phyloP scores from a whole-genome alignment of 2,113 vertebrate genomes.

The Notothenia rossii region DNA sequence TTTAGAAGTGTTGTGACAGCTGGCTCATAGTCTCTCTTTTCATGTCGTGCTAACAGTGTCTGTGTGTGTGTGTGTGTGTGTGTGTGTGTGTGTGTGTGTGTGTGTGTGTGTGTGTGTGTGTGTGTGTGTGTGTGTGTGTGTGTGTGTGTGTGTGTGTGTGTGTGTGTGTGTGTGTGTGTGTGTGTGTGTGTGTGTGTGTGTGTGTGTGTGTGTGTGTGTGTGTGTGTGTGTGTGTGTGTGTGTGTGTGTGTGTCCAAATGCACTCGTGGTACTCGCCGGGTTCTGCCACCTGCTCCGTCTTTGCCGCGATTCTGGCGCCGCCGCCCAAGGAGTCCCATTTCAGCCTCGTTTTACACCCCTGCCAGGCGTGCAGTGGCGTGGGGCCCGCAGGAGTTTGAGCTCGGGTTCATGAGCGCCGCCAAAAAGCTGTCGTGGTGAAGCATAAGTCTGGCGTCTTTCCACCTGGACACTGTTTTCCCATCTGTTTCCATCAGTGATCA shows the following conservation, averaged over 20 bases:
- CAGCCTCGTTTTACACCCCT: constrained; percentile 65
- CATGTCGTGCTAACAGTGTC: constrained; percentile 11
- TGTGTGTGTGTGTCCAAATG: constrained; percentile 30
- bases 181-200: too few relatives aligned
- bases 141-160: constrained; percentile 1
- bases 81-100: too few relatives aligned
- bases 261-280: constrained; percentile 38
- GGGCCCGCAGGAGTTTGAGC: constrained; percentile 45
- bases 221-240: constrained; percentile 12
- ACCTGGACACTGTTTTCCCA: constrained; percentile 66
- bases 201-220: too few relatives aligned
- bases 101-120: too few relatives aligned
- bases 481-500: constrained; percentile 70
- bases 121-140: constrained; percentile 1
- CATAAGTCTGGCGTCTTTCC: constrained; percentile 60
- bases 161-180: too few relatives aligned
- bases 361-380: constrained; percentile 27
- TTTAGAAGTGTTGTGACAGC: constrained; percentile 33
- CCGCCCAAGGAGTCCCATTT: constrained; percentile 49
- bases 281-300: constrained; percentile 71
- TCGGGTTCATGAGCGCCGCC: constrained; percentile 33
- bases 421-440: constrained; percentile 60
- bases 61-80: neutral
- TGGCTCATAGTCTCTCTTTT: constrained; percentile 36
- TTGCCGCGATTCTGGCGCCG: constrained; percentile 13